Evolutionary conservation across 2,888 invertebrate genomes (phyloP).

Genomic region (Amaurobius ferox): DNA sequence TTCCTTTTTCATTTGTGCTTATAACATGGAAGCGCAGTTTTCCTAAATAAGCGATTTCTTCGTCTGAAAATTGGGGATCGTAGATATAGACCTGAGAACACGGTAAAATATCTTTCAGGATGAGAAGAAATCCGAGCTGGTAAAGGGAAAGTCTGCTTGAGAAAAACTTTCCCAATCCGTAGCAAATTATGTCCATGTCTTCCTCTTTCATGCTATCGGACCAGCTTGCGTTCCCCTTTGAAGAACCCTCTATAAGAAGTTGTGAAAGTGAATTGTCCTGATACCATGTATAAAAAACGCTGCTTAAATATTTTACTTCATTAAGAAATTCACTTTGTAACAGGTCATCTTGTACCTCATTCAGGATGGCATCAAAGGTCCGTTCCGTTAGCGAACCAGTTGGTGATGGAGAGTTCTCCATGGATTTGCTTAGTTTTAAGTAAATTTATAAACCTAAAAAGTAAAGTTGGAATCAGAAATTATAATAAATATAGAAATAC

Average conservation of each 20-base stretch:
- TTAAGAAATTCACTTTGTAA: neutral
- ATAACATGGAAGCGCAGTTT: slow-evolving; percentile 82
- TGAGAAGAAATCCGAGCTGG: slow-evolving; percentile 86
- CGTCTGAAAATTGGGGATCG: slow-evolving; percentile 86
- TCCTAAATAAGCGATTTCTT: slow-evolving; percentile 83
- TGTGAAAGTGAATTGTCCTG: too few species aligned
- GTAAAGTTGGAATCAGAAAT: too few species aligned
- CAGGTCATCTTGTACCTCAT: slow-evolving; percentile 11
- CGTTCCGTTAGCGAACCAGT: neutral
- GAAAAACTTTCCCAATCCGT: slow-evolving; percentile 89
- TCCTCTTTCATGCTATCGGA: neutral
- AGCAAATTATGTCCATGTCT: slow-evolving; percentile 83
- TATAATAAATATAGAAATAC: too few species aligned
- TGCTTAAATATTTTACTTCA: slow-evolving; percentile 2
- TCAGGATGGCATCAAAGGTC: neutral
- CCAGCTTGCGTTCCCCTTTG: too few species aligned
- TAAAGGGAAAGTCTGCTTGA: slow-evolving; percentile 84
- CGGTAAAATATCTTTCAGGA: slow-evolving; percentile 81
- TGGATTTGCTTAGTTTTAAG: too few species aligned
- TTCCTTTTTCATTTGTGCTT: slow-evolving; percentile 86
- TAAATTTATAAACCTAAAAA: too few species aligned
- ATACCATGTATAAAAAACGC: neutral
- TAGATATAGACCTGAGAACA: slow-evolving; percentile 80
- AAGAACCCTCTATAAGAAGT: neutral
- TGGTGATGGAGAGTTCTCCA: neutral